These are phyloP conservation scores for Chrysomallon squamiferum DNA, from an alignment of 1,140 invertebrate genomes.

Conservation along the genomic window DNA sequence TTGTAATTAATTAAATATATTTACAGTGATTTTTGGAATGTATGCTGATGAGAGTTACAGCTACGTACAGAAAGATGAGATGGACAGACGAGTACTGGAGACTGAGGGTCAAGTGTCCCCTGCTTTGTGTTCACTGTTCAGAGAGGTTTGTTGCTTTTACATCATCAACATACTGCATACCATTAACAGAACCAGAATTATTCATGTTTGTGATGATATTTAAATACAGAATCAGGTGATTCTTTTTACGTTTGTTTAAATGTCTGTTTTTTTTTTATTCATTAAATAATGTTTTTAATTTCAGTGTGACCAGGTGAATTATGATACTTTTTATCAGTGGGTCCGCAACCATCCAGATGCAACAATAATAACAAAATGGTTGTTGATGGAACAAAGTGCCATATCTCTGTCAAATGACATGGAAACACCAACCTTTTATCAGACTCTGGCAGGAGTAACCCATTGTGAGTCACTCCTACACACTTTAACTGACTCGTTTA, in stretches of 20 bases:
- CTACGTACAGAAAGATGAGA: slow-evolving; percentile 78
- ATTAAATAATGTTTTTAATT: slow-evolving; percentile 4
- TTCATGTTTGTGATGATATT: too few relatives aligned
- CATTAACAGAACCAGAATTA: too few relatives aligned
- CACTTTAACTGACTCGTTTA: slow-evolving; percentile 91
- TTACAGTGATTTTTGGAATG: slow-evolving; percentile 82
- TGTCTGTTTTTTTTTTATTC: too few relatives aligned
- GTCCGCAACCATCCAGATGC: slow-evolving; percentile 72
- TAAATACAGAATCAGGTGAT: too few relatives aligned
- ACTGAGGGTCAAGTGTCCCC: slow-evolving; percentile 67
- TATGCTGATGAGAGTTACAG: slow-evolving; percentile 81
- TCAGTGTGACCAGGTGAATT: slow-evolving; percentile 59
- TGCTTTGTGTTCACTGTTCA: slow-evolving; percentile 65
- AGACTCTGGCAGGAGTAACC: slow-evolving; percentile 88
- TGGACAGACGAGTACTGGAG: slow-evolving; percentile 73
- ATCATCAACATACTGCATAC: background rate
- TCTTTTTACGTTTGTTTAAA: too few relatives aligned
- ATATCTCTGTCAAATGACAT: slow-evolving; percentile 78
- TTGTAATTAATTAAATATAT: too few relatives aligned
- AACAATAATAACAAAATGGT: slow-evolving; percentile 82
- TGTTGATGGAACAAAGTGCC: slow-evolving; percentile 73
- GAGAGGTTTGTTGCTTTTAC: slow-evolving; percentile 61
- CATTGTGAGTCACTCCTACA: slow-evolving; percentile 84
- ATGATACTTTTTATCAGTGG: slow-evolving; percentile 56
- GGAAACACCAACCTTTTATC: slow-evolving; percentile 89